phyloP scores from a whole-genome alignment of 2,113 vertebrate species.

The Tragulus kanchil region DNA sequence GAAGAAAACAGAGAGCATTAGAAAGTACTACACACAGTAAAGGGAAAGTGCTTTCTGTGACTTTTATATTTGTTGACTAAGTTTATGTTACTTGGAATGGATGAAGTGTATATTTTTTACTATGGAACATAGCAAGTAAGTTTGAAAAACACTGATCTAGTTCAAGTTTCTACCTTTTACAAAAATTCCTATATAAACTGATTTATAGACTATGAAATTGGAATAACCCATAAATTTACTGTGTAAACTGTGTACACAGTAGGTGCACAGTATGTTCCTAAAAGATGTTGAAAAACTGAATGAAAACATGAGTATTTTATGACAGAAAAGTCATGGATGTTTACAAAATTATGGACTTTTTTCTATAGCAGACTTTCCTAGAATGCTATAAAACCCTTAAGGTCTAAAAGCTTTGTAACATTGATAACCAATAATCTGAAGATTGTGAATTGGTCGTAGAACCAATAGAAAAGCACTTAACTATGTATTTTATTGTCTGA shows the following conservation, averaged over 20 bases:
- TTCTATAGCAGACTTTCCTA: neutral
- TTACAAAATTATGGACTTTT: neutral
- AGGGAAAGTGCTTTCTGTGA: neutral
- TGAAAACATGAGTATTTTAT: neutral
- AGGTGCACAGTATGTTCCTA: neutral
- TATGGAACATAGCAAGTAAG: neutral
- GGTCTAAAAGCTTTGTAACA: neutral
- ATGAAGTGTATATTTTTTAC: neutral
- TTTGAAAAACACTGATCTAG: neutral
- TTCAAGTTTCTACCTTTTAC: neutral
- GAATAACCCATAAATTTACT: neutral
- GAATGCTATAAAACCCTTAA: neutral
- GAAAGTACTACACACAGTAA: neutral
- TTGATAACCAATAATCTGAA: neutral
- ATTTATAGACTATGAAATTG: slow-evolving; percentile 22
- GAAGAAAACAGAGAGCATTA: neutral
- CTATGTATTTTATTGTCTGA: neutral
- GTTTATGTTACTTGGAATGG: neutral
- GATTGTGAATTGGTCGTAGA: neutral
- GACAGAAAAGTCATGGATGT: neutral
- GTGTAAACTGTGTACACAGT: neutral
- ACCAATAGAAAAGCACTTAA: neutral
- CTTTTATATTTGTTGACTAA: neutral
- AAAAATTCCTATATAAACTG: neutral
- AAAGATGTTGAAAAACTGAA: neutral